A percentile compares a stretch with the other conserved stretches of the same genome.
phyloP scores from a whole-genome alignment of 1,140 invertebrate genomes.

The Gonioctena quinquepunctata region DNA sequence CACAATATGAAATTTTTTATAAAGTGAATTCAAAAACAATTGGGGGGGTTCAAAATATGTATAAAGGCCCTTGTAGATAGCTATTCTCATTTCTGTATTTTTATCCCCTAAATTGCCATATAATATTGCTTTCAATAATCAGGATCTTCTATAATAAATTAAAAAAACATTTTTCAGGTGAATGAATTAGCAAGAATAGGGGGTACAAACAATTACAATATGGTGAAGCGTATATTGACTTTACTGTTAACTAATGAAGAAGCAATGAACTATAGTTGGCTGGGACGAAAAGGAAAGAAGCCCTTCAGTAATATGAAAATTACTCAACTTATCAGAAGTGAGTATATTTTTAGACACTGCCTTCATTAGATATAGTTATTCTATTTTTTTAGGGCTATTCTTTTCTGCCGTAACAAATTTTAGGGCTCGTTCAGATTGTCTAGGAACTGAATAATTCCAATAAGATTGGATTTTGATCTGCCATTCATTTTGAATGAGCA shows the following conservation, averaged over 20 bases:
- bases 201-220: background rate
- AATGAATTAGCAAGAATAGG: slow-evolving; percentile 2
- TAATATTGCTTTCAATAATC: background rate
- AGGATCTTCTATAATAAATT: background rate
- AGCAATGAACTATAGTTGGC: slow-evolving; percentile 5
- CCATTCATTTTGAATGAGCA: no score
- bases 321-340: background rate
- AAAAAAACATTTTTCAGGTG: slow-evolving; percentile 1
- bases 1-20: background rate
- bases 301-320: background rate
- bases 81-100: background rate
- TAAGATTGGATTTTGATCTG: no score
- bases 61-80: background rate
- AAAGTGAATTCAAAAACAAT: background rate
- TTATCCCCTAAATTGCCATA: no score
- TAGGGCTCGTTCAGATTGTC: no score
- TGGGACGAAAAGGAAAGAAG: slow-evolving; percentile 4
- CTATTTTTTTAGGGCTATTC: no score
- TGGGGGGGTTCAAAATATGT: background rate
- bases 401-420: no score
- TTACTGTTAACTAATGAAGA: slow-evolving; percentile 5
- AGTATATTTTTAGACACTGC: background rate
- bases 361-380: background rate
- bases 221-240: slow-evolving; percentile 2
- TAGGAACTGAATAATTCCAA: no score